Evolutionary conservation across 2,888 invertebrate species (phyloP).

Genomic region (Chymomyza fuscimana): DNA sequence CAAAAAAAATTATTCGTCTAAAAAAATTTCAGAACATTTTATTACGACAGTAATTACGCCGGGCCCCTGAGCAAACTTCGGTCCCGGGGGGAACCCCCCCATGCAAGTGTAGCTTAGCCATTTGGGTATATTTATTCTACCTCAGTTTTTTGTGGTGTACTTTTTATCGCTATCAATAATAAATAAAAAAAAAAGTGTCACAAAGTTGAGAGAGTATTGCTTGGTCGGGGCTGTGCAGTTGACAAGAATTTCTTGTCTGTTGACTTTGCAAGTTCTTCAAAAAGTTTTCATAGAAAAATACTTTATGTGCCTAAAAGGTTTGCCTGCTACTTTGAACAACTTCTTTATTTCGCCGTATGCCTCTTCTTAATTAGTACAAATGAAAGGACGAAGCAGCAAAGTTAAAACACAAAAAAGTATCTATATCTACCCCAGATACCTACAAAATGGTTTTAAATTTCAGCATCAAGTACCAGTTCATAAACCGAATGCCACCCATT

Average conservation of each 20-base stretch:
- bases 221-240: slow-evolving; percentile 17
- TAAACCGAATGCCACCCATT: neutral
- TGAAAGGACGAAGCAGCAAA: slow-evolving; percentile 26
- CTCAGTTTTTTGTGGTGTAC: too few relatives aligned
- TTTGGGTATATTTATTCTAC: too few relatives aligned
- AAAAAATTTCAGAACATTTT: too few relatives aligned
- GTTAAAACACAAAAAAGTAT: neutral
- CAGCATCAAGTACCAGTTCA: slow-evolving; percentile 39
- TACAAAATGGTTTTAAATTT: slow-evolving; percentile 63
- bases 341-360: slow-evolving; percentile 13
- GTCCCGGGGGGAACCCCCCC: too few relatives aligned
- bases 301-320: neutral
- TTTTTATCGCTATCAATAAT: too few relatives aligned
- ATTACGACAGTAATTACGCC: too few relatives aligned
- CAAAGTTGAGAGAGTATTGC: neutral
- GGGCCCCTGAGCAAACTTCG: too few relatives aligned
- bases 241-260: slow-evolving; percentile 22
- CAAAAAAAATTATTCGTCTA: too few relatives aligned
- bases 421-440: slow-evolving; percentile 8
- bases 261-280: neutral
- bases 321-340: slow-evolving; percentile 21
- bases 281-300: neutral
- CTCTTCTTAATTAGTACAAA: slow-evolving; percentile 60
- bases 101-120: too few relatives aligned
- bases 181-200: too few relatives aligned